A percentile compares a stretch with the other conserved stretches of the same genome.
These are phyloP conservation scores for Neodiprion lecontei DNA, from an alignment of 1,140 invertebrate genomes.

Conservation along the genomic window DNA sequence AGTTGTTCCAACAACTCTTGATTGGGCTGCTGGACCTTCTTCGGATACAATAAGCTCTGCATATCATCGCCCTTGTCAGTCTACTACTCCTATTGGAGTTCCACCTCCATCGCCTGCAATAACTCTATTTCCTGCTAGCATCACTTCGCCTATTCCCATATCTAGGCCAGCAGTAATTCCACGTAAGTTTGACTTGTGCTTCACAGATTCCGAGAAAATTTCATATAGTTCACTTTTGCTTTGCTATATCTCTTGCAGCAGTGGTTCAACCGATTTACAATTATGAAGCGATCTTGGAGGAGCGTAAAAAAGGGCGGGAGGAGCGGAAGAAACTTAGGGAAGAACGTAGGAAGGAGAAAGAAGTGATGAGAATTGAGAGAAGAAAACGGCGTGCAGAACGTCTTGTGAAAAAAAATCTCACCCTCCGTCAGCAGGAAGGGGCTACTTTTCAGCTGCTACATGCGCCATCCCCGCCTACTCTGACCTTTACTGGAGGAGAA, in stretches of 20 bases:
- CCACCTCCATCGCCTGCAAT: slow-evolving; percentile 18
- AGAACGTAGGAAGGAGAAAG: slow-evolving; percentile 45
- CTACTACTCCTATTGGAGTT: neutral
- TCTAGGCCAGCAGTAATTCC: slow-evolving; percentile 31
- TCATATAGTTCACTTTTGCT: neutral
- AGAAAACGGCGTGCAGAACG: slow-evolving; percentile 46
- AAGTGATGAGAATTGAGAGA: slow-evolving; percentile 42
- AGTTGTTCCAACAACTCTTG: slow-evolving; percentile 60
- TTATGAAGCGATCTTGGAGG: slow-evolving; percentile 56
- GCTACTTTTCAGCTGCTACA: neutral
- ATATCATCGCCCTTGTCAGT: neutral
- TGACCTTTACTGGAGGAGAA: neutral
- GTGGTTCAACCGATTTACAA: slow-evolving; percentile 53
- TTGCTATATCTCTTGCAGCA: neutral
- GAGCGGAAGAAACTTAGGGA: slow-evolving; percentile 54
- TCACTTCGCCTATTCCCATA: slow-evolving; percentile 31
- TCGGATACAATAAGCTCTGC: slow-evolving; percentile 10
- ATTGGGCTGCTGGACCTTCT: slow-evolving; percentile 39
- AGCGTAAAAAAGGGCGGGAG: slow-evolving; percentile 51
- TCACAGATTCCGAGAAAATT: slow-evolving; percentile 31
- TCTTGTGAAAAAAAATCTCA: slow-evolving; percentile 39
- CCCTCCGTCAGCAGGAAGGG: neutral
- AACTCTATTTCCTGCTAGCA: neutral
- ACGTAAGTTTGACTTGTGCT: slow-evolving; percentile 24
- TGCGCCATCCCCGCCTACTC: neutral